Base-by-base conservation (phyloP, 2,888 invertebrate genomes). In the Uropetala carovei region DNA sequence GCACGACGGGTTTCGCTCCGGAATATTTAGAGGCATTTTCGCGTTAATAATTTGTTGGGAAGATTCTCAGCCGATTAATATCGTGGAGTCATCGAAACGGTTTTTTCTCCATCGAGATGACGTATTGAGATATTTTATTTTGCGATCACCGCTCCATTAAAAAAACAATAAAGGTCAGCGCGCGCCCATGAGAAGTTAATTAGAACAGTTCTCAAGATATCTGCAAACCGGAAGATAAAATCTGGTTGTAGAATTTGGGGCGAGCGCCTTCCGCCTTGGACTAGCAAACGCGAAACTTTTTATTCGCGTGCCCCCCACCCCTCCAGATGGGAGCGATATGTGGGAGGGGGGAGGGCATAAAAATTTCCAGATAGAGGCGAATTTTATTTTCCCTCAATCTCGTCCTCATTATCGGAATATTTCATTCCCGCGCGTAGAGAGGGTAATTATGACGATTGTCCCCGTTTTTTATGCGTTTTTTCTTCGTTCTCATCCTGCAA, bases 161-260 rank as follows among this genome's bases (percentile, higher is more conserved):
- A 57, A 57, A 83, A 83, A n/a, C 10, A 83, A 56, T 83, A 56
- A 83, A 57, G 56, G 83, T 57, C 22, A n/a, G 83, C 83, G n/a
- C 18, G 11, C 83, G 9, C 13, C 18, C 56, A 5, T 13, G 30
- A 18, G 22, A 43, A 56, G 43, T 14, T 16, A 18, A 18, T 30
- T 0, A 13, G 64, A 64, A 64, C n/a, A n/a, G 64, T 16, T 18
- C 18, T 18, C 64, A 27, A 27, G 75, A 11, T n/a, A 75, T n/a
- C 22, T 0, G 11, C 10, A n/a, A n/a, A 22, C 22, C 18, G 75
- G n/a, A 27, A 75, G 4, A 27, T n/a, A 18, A 3, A n/a, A 16
- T 2, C 75, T 18, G 22, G 18, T 27, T 10, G 18, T 1, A 10
- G 22, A n/a, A n/a, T 75, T n/a, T n/a, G 75, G 22, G n/a, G 75